Conservation (phyloP, 2,113 vertebrate species). For the Lanius ludovicianus region DNA sequence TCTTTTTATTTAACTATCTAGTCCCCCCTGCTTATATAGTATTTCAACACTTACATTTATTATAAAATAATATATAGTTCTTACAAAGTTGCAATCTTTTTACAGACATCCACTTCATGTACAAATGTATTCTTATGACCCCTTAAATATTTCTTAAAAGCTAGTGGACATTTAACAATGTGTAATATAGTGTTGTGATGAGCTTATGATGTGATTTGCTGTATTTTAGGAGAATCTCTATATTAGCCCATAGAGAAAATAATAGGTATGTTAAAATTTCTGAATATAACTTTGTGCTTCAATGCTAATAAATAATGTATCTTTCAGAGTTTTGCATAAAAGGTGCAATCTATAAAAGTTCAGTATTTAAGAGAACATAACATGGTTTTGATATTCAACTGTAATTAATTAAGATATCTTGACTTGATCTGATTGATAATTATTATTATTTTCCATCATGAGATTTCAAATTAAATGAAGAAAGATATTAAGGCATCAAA, state of each 20-base stretch:
- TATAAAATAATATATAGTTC: neutral
- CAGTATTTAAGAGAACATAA: neutral
- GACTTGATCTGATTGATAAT: neutral
- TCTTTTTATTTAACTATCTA: neutral
- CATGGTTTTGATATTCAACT: neutral
- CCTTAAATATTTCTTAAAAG: neutral
- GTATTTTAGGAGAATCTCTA: neutral
- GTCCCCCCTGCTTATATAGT: neutral
- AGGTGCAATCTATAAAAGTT: neutral
- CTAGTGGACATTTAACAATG: neutral
- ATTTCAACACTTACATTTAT: neutral
- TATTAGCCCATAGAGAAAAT: neutral
- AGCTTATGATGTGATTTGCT: neutral
- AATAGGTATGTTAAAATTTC: neutral
- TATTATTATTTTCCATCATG: neutral
- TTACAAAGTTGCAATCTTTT: neutral
- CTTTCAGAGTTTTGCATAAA: neutral
- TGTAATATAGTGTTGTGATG: neutral
- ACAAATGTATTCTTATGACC: neutral
- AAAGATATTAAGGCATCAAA: neutral
- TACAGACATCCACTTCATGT: neutral
- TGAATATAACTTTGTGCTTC: neutral
- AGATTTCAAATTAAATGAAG: neutral
- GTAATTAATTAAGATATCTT: neutral
- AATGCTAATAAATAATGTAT: neutral